phyloP scores from a whole-genome alignment of 2,797 vertebrate genomes.

The Leucoraja ocellata region DNA sequence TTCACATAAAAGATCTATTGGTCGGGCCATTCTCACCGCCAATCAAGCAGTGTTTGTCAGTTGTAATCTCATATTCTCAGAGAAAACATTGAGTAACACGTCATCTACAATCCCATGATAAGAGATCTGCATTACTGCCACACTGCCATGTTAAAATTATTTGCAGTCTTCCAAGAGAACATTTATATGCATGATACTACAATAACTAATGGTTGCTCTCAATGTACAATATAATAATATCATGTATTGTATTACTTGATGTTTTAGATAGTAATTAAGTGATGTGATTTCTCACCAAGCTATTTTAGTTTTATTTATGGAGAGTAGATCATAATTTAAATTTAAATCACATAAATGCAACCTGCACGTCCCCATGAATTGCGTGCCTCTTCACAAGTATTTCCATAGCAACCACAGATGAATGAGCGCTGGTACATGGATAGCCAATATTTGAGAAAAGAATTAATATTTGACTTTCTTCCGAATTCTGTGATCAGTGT shows the following conservation, averaged over 20 bases:
- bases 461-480: conserved; percentile 10
- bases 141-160: background rate
- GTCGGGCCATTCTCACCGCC: too few species aligned
- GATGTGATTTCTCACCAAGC: background rate
- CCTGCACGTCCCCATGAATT: conserved; percentile 11
- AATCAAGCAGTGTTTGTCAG: too few species aligned
- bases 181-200: background rate
- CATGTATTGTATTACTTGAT: conserved; percentile 27
- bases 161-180: background rate
- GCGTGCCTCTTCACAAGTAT: conserved; percentile 12
- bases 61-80: background rate
- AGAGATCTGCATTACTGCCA: background rate
- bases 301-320: background rate
- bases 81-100: background rate
- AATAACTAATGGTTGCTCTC: conserved; percentile 7
- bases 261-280: conserved; percentile 20
- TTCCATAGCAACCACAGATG: conserved; percentile 32
- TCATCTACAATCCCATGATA: background rate
- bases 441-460: background rate
- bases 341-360: conserved; percentile 16
- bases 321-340: conserved; percentile 29
- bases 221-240: conserved; percentile 17
- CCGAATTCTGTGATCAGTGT: background rate
- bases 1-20: too few species aligned
- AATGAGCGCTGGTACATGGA: background rate